Conservation (phyloP, 2,888 invertebrate species). For the Drosophila cracens region DNA sequence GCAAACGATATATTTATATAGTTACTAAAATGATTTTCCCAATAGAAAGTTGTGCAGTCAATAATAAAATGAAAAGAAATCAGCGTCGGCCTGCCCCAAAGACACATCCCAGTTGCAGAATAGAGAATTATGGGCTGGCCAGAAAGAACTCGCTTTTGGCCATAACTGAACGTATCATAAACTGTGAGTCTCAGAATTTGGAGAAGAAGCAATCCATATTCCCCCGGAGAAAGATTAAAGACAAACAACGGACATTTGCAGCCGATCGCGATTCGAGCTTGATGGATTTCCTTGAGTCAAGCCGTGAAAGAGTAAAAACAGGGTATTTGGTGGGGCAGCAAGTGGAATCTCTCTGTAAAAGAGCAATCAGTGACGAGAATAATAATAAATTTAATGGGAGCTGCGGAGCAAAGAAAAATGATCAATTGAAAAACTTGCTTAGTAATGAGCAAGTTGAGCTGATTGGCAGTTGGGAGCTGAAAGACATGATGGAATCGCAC, state of each 20-base stretch:
- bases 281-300: background rate
- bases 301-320: background rate
- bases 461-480: constrained; percentile 5
- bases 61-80: background rate
- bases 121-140: constrained; percentile 20
- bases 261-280: background rate
- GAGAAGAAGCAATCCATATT: too few species aligned
- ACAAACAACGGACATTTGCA: background rate
- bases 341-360: background rate
- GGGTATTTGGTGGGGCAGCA: background rate
- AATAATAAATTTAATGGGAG: background rate
- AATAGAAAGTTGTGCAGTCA: background rate
- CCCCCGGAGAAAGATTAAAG: too few species aligned
- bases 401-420: background rate
- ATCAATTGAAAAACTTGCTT: background rate
- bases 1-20: background rate
- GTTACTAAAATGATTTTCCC: background rate
- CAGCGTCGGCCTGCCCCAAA: rapidly evolving
- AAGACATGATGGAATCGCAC: background rate
- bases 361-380: background rate
- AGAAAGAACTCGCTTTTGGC: constrained; percentile 15
- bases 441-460: constrained; percentile 1
- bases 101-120: background rate
- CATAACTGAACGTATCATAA: constrained; percentile 1
- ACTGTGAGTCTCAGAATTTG: too few species aligned